Evolutionary conservation across 2,888 invertebrate species (phyloP).

Genomic region (Phyto melanocephala): DNA sequence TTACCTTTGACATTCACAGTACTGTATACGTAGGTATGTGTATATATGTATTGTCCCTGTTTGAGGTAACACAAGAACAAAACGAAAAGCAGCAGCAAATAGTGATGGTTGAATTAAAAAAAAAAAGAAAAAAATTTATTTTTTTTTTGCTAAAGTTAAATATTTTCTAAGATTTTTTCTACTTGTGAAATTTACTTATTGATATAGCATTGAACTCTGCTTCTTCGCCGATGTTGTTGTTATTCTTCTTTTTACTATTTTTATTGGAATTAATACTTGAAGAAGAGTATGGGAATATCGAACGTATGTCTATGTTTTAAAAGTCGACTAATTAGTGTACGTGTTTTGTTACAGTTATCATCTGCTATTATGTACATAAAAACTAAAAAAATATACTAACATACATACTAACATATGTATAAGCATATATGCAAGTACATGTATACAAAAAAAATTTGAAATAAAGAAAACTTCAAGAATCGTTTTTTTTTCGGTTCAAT

Average conservation of each 20-base stretch:
- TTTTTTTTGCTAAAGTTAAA: slow-evolving; percentile 34
- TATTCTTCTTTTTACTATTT: slow-evolving; percentile 32
- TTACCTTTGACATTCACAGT: no score
- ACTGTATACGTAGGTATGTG: background rate
- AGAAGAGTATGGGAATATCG: slow-evolving; percentile 38
- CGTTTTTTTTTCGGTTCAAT: slow-evolving; percentile 37
- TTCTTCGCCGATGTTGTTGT: slow-evolving; percentile 5
- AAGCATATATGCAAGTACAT: no score
- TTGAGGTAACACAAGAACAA: slow-evolving; percentile 22
- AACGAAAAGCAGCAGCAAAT: slow-evolving; percentile 16
- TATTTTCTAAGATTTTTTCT: slow-evolving; percentile 44
- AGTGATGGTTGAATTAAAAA: slow-evolving; percentile 40
- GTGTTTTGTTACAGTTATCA: slow-evolving; percentile 66
- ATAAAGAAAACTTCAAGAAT: slow-evolving; percentile 32
- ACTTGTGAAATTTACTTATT: slow-evolving; percentile 59
- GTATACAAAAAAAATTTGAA: background rate
- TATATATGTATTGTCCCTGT: slow-evolving; percentile 38
- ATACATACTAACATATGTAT: no score
- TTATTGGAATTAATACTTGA: slow-evolving; percentile 40
- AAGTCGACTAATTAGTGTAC: slow-evolving; percentile 68
- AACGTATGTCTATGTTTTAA: slow-evolving; percentile 65
- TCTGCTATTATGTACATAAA: slow-evolving; percentile 43
- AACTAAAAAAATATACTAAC: no score
- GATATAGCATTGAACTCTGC: slow-evolving; percentile 56
- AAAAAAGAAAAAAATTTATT: slow-evolving; percentile 23